A percentile compares a stretch with the other conserved stretches of the same genome.
phyloP scores from a whole-genome alignment of 64 coral and sea anemone species.

The Montipora capricornis region DNA sequence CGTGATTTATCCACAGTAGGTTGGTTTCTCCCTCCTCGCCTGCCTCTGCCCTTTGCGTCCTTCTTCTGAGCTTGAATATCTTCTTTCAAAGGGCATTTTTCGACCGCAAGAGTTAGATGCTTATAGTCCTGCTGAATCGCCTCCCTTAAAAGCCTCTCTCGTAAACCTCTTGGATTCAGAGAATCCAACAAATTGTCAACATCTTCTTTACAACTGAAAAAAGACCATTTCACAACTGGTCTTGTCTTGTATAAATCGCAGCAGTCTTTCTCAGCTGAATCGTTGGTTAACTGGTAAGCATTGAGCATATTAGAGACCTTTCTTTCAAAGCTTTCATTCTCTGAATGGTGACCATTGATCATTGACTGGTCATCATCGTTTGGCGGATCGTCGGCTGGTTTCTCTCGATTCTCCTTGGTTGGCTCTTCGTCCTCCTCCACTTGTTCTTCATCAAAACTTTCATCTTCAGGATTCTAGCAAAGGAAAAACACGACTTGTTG shows the following conservation, averaged over 20 bases:
- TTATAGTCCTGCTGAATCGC: slow-evolving; percentile 84
- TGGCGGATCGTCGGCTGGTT: neutral
- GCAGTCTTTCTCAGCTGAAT: slow-evolving; percentile 7
- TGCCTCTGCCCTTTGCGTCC: slow-evolving; percentile 9
- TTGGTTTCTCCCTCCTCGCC: slow-evolving; percentile 69
- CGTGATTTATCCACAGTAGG: slow-evolving; percentile 82
- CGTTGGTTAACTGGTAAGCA: slow-evolving; percentile 7
- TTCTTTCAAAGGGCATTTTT: slow-evolving; percentile 83
- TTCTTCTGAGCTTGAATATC: slow-evolving; percentile 71
- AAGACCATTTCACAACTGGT: slow-evolving; percentile 77
- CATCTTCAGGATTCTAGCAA: slow-evolving; percentile 3
- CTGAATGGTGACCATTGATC: slow-evolving; percentile 29
- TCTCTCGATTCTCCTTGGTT: slow-evolving; percentile 2
- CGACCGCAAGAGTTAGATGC: slow-evolving; percentile 61
- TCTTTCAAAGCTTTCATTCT: slow-evolving; percentile 63
- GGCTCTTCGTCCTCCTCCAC: neutral
- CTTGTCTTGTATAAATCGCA: slow-evolving; percentile 57
- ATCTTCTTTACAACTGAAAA: slow-evolving; percentile 71
- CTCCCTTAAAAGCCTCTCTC: slow-evolving; percentile 80
- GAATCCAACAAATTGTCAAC: slow-evolving; percentile 73
- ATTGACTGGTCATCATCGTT: neutral
- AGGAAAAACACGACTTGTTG: neutral
- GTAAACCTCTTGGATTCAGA: slow-evolving; percentile 91
- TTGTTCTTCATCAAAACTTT: neutral
- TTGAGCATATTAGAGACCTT: slow-evolving; percentile 29